Base-by-base conservation (phyloP, 1,140 invertebrate genomes). In the Drosophila erecta region DNA sequence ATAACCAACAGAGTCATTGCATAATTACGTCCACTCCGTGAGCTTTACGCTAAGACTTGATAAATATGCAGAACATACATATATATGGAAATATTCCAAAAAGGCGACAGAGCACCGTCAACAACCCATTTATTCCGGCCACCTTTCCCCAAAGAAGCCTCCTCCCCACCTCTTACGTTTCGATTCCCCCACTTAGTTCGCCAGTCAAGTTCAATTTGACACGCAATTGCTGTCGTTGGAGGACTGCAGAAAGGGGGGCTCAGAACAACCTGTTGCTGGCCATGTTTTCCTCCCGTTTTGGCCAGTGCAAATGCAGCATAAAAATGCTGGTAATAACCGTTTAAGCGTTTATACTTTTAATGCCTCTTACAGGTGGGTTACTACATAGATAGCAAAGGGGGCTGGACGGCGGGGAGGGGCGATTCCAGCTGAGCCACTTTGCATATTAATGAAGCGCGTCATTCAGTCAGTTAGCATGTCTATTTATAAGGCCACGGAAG, bases 251-350 rank as follows among this genome's bases (percentile, higher is more conserved):
- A 54, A 73, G 22, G 40, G 44, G 57, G 47, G 41, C 11, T 22
- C 17, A 41, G 49, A 43, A 62, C 83, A 86, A 86, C 83, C 83
- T 87, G 81, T 87, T 86, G 78, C 51, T 67, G 64, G 59, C 46
- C 64, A 67, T 67, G 64, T 67, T 67, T 65, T 43, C 64, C 60
- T 37, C 24, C 58, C 37, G 59, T 44, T 44, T 67, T 10, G 46
- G 41, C 49, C 56, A 53, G 44, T 73, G 53, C 49, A 64, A 85
- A 86, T 87, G 83, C 83, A 81, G 79, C 83, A 86, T 86, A 79
- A 85, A 85, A 87, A 77, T 73, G 84, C 65, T 56, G 71, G 71
- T 89, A 83, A 89, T 87, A 87, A 87, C 59, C 83, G 79, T 89
- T 87, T 77, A 89, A 87, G 75, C 62, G 84, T 74, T 84, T 76